Evolutionary conservation across 2,113 vertebrate species (phyloP).

Genomic region (Rhagologus leucostigma): DNA sequence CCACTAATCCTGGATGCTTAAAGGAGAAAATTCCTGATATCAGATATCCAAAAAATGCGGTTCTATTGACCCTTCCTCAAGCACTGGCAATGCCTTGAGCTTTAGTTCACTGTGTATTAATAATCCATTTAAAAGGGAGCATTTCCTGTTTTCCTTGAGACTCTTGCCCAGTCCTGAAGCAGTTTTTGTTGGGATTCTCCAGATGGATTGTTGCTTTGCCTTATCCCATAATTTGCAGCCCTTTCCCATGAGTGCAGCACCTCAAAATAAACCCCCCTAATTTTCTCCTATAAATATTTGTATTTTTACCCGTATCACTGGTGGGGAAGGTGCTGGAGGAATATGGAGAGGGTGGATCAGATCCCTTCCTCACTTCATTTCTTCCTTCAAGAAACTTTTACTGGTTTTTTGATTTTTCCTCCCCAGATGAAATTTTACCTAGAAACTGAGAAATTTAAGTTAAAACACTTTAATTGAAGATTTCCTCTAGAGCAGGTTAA

Average conservation of each 20-base stretch:
- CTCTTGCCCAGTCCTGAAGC: not conserved
- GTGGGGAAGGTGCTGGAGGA: not conserved
- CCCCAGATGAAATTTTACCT: not conserved
- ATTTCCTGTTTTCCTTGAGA: accelerated
- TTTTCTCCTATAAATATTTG: not conserved
- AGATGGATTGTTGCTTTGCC: not conserved
- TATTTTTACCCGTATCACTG: not conserved
- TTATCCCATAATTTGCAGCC: not conserved
- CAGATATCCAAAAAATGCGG: not conserved
- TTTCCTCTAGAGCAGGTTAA: not conserved
- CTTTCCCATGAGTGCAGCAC: not conserved
- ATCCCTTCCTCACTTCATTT: not conserved
- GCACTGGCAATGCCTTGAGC: not conserved
- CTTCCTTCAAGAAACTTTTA: not conserved
- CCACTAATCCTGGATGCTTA: accelerated
- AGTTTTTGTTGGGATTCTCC: not conserved
- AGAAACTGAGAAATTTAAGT: not conserved
- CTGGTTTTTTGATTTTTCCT: not conserved
- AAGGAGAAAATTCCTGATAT: not conserved
- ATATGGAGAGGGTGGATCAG: not conserved
- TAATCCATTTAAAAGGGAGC: not conserved
- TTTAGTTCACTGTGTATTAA: not conserved
- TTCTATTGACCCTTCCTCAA: not conserved
- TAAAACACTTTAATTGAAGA: not conserved
- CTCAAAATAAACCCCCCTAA: accelerated